Percentiles rank a stretch among this genome's conserved stretches.
Evolutionary conservation across 2,797 vertebrate species (phyloP).

Genomic region (Podarcis lilfordi): DNA sequence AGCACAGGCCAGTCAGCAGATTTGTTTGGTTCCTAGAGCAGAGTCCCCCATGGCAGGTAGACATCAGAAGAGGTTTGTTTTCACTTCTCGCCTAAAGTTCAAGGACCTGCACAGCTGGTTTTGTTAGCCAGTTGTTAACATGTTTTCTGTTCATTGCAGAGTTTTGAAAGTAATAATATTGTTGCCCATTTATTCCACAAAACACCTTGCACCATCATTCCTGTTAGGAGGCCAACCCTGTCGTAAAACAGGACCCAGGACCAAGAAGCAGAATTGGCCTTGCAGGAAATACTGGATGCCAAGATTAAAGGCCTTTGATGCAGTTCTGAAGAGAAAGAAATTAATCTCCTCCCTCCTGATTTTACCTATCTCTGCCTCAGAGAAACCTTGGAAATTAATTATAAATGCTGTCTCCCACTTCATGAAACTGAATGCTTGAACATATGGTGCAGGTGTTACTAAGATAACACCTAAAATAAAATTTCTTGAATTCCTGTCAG

Average conservation of each 20-base stretch:
- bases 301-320: not conserved
- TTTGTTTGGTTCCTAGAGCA: not conserved
- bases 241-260: not conserved
- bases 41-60: not conserved
- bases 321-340: constrained; percentile 10
- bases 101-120: not conserved
- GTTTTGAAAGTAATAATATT: not conserved
- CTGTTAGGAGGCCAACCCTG: not conserved
- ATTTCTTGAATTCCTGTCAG: not conserved
- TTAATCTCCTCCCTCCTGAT: constrained; percentile 8
- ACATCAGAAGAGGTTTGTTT: no score
- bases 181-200: not conserved
- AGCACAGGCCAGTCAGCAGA: not conserved
- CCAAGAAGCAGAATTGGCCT: not conserved
- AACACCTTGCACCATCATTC: not conserved
- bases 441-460: constrained; percentile 60
- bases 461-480: not conserved
- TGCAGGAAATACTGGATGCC: not conserved
- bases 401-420: constrained; percentile 43
- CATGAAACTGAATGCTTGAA: constrained; percentile 41
- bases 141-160: not conserved
- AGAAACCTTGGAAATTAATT: constrained; percentile 41
- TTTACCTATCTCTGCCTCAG: not conserved
- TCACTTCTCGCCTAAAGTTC: no score
- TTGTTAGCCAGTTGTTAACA: not conserved